Percentiles rank a stretch among this genome's conserved stretches.
These are phyloP conservation scores for Calycopis cecrops DNA, from an alignment of 1,140 invertebrate genomes.

Conservation along the genomic window DNA sequence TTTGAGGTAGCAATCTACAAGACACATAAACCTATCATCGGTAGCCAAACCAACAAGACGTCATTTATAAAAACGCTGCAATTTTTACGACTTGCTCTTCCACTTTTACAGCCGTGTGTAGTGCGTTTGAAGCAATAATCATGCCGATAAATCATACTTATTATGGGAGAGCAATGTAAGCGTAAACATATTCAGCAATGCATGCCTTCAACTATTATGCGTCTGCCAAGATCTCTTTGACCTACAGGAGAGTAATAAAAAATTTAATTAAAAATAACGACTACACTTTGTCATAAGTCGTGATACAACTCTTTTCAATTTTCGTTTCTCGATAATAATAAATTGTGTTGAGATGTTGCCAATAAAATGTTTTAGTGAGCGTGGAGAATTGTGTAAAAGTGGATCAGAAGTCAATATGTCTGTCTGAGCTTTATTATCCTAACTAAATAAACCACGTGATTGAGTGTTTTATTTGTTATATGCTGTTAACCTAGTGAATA, in stretches of 20 bases:
- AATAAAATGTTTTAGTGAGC: too few species aligned
- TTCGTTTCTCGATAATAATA: too few species aligned
- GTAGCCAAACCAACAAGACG: neutral
- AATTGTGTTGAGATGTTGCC: too few species aligned
- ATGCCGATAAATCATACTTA: conserved; percentile 48
- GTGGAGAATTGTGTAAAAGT: too few species aligned
- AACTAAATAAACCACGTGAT: too few species aligned
- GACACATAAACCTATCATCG: neutral
- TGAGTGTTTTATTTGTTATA: too few species aligned
- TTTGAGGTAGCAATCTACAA: conserved; percentile 32
- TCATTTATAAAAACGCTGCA: conserved; percentile 4
- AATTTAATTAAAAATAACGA: conserved; percentile 5
- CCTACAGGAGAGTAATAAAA: conserved; percentile 3
- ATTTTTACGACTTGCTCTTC: conserved; percentile 14
- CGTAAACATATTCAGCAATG: conserved; percentile 10
- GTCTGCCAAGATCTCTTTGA: conserved; percentile 8
- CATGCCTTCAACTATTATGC: neutral
- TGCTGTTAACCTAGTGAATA: too few species aligned
- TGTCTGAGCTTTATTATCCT: too few species aligned
- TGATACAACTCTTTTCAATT: neutral
- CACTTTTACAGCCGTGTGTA: conserved; percentile 25
- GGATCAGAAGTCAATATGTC: too few species aligned
- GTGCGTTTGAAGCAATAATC: conserved; percentile 33
- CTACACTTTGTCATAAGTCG: neutral
- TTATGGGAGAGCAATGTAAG: conserved; percentile 18